Conservation (phyloP, 2,113 vertebrate species). For the Lamprotornis superbus region DNA sequence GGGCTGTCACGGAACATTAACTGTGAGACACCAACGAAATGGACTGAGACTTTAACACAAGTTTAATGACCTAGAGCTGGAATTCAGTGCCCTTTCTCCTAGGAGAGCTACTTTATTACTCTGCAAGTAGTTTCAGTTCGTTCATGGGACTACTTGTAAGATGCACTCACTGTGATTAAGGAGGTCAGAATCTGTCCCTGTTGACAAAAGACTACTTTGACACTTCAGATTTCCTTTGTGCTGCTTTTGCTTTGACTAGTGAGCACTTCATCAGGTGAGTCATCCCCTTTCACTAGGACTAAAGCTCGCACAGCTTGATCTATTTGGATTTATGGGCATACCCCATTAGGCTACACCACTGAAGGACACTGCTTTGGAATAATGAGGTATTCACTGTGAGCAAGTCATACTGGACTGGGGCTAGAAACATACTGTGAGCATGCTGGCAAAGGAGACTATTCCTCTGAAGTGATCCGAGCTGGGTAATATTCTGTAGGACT, state of each 20-base stretch:
- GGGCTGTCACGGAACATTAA: slow-evolving; percentile 10
- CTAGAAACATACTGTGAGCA: neutral
- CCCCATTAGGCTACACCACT: neutral
- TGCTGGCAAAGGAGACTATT: neutral
- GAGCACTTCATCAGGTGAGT: slow-evolving; percentile 53
- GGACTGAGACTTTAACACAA: slow-evolving; percentile 28
- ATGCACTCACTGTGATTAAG: neutral
- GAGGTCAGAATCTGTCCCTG: slow-evolving; percentile 16
- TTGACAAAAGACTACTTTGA: slow-evolving; percentile 24
- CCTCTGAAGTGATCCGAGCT: neutral
- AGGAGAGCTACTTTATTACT: neutral
- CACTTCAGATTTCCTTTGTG: slow-evolving; percentile 13
- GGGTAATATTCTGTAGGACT: neutral
- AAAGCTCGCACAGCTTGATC: slow-evolving; percentile 47
- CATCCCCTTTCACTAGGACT: slow-evolving; percentile 20
- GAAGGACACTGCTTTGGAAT: slow-evolving; percentile 8
- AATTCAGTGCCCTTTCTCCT: neutral
- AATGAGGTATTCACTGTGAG: neutral
- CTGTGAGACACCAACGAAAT: neutral
- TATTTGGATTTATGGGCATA: slow-evolving; percentile 9
- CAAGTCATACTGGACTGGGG: neutral
- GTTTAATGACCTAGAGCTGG: slow-evolving; percentile 29
- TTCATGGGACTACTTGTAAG: neutral
- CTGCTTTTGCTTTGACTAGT: neutral
- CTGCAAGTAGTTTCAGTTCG: neutral